These are phyloP conservation scores for Thamnaconus septentrionalis DNA, from an alignment of 2,113 vertebrate species.

Conservation along the genomic window DNA sequence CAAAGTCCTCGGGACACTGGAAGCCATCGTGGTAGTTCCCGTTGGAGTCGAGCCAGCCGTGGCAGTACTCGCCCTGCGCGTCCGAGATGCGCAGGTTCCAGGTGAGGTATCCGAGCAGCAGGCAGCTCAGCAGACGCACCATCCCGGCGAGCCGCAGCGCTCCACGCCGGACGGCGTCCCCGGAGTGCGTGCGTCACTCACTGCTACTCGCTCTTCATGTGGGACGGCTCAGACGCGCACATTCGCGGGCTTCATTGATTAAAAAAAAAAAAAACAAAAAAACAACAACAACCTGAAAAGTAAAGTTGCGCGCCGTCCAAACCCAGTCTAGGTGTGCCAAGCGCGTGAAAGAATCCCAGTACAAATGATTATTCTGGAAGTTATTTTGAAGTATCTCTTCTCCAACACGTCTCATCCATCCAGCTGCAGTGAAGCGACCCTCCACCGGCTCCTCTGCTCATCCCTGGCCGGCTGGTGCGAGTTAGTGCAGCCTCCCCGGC, in stretches of 20 bases:
- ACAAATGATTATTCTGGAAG: no score
- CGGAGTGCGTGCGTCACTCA: conserved; percentile 7
- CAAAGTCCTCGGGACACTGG: conserved; percentile 95
- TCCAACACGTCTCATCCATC: no score
- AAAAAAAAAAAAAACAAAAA: no score
- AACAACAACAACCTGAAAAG: no score
- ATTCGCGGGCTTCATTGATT: no score
- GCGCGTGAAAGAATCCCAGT: no score
- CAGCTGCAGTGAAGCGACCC: no score
- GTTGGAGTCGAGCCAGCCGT: conserved; percentile 90
- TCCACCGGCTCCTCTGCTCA: no score
- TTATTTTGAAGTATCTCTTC: no score
- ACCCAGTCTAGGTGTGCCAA: no score
- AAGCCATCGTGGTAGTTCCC: conserved; percentile 92
- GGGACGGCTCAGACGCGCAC: neutral
- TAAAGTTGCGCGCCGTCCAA: no score
- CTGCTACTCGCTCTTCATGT: conserved; percentile 24
- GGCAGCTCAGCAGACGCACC: conserved; percentile 77
- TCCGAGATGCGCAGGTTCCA: conserved; percentile 78
- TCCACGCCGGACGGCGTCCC: conserved; percentile 22
- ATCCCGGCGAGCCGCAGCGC: conserved; percentile 59
- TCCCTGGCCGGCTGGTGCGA: no score
- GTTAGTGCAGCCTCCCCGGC: conserved; percentile 28
- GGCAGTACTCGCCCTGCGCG: conserved; percentile 90
- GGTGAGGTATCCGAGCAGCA: conserved; percentile 82